Conservation (phyloP, 2,888 invertebrate genomes). For the Pyrocoelia pectoralis region DNA sequence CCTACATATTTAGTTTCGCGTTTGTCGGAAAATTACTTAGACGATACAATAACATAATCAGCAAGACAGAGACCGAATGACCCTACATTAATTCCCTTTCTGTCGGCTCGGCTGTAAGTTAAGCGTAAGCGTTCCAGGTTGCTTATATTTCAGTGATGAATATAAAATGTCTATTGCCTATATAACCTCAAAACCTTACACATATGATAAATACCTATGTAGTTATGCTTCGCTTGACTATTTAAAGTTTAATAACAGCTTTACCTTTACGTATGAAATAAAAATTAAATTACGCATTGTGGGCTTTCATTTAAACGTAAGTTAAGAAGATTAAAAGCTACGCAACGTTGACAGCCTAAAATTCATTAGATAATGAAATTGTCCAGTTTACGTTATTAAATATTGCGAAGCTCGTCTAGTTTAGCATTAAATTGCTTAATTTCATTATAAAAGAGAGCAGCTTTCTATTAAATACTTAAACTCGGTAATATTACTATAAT, state of each 20-base stretch:
- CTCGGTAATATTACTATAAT: too few relatives aligned
- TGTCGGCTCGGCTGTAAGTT: too few relatives aligned
- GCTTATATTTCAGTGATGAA: too few relatives aligned
- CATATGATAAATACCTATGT: not conserved
- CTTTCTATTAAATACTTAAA: too few relatives aligned
- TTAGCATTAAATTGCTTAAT: too few relatives aligned
- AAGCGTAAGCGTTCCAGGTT: too few relatives aligned
- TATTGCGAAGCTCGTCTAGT: not conserved
- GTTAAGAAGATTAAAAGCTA: not conserved
- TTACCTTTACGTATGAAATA: not conserved
- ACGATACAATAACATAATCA: too few relatives aligned
- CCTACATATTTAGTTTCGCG: too few relatives aligned
- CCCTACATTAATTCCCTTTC: too few relatives aligned
- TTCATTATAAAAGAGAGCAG: too few relatives aligned
- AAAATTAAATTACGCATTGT: not conserved
- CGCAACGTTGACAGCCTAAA: not conserved
- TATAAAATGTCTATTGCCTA: constrained; percentile 4
- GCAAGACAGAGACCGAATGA: too few relatives aligned
- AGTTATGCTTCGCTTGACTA: not conserved
- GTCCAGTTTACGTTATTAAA: not conserved
- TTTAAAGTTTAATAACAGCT: not conserved
- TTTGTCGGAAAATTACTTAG: too few relatives aligned
- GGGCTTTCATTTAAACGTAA: not conserved
- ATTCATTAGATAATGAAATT: constrained; percentile 1
- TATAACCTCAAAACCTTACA: not conserved